A percentile compares a stretch with the other conserved stretches of the same genome.
These are phyloP conservation scores for Microplitis mediator DNA, from an alignment of 1,140 invertebrate genomes.

Conservation along the genomic window DNA sequence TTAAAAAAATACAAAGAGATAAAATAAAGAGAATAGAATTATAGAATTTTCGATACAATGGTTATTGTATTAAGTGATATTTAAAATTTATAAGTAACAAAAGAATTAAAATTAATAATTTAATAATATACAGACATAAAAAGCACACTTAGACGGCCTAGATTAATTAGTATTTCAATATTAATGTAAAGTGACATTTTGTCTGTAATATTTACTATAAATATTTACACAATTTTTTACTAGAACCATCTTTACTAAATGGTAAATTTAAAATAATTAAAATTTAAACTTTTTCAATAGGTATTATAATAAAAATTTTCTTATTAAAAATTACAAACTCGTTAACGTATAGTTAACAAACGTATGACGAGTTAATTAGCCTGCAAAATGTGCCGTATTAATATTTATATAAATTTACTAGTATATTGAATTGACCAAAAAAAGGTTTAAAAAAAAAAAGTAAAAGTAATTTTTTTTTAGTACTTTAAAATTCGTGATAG, in stretches of 20 bases:
- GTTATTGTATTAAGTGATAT: not conserved
- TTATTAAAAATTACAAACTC: too few relatives aligned
- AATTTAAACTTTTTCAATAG: too few relatives aligned
- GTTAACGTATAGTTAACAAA: not conserved
- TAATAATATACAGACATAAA: not conserved
- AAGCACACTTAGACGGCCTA: constrained; percentile 1
- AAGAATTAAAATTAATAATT: not conserved
- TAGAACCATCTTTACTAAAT: not conserved
- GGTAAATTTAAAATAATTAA: too few relatives aligned
- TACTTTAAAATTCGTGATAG: not conserved
- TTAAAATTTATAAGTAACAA: too few relatives aligned
- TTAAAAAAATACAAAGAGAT: not conserved
- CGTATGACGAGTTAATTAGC: not conserved
- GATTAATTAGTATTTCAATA: not conserved
- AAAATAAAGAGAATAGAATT: not conserved
- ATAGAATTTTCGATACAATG: not conserved
- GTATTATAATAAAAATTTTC: not conserved
- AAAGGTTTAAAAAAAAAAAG: too few relatives aligned
- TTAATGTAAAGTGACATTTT: not conserved
- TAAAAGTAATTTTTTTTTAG: not conserved
- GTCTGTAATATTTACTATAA: constrained; percentile 1
- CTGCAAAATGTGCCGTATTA: not conserved
- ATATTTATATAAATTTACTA: not conserved
- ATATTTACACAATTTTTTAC: constrained; percentile 18
- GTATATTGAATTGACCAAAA: not conserved